A percentile compares a stretch with the other conserved stretches of the same genome.
Conservation (phyloP, 2,888 invertebrate genomes). For the Agelastica alni region DNA sequence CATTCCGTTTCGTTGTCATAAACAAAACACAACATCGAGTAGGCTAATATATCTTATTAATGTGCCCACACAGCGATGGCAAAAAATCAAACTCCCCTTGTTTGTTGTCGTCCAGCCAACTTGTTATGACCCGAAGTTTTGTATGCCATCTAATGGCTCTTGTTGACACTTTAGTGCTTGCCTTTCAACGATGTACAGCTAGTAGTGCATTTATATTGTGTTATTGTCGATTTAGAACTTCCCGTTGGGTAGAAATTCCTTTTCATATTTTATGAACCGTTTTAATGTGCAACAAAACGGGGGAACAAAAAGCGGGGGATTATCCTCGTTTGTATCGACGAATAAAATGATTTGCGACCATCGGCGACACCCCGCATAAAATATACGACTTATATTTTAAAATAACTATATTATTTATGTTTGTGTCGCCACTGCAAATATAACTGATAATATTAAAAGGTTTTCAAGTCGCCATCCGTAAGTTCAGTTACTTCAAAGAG, state of each 20-base stretch:
- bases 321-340: constrained; percentile 1
- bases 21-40: constrained; percentile 40
- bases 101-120: constrained; percentile 40
- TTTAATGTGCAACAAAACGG: constrained; percentile 8
- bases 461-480: too few species aligned
- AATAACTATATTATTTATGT: too few species aligned
- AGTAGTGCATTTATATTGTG: constrained; percentile 29
- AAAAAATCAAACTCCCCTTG: constrained; percentile 41
- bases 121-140: constrained; percentile 38
- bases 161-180: constrained; percentile 36
- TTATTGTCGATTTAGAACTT: constrained; percentile 28
- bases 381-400: too few species aligned
- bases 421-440: too few species aligned
- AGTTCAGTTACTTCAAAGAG: too few species aligned
- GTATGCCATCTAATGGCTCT: constrained; percentile 34
- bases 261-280: constrained; percentile 15
- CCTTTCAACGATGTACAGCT: constrained; percentile 30
- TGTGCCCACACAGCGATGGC: constrained; percentile 33
- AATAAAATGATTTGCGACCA: constrained; percentile 9
- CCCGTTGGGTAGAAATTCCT: constrained; percentile 12
- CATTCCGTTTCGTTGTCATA: constrained; percentile 28
- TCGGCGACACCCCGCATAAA: too few species aligned
- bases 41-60: constrained; percentile 42
- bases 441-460: too few species aligned
- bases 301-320: constrained; percentile 5